A percentile compares a stretch with the other conserved stretches of the same genome.
phyloP scores from a whole-genome alignment of 2,888 invertebrate species.

The Ormia ochracea region DNA sequence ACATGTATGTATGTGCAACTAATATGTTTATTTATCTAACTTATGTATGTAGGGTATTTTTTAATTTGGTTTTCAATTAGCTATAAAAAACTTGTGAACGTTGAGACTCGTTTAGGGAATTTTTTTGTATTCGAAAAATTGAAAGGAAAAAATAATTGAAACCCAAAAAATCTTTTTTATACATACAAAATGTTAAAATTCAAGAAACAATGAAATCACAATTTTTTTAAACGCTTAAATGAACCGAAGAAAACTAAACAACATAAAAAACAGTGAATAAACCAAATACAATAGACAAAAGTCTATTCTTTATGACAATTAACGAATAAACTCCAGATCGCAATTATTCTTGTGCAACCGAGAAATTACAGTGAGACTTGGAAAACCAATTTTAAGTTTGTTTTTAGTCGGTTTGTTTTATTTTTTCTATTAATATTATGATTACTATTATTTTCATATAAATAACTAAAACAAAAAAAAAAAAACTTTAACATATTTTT shows the following conservation, averaged over 20 bases:
- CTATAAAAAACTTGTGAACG: slow-evolving; percentile 66
- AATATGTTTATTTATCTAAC: not conserved
- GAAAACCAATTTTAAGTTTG: slow-evolving; percentile 5
- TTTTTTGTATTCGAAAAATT: slow-evolving; percentile 66
- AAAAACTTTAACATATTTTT: slow-evolving; percentile 64
- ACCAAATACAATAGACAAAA: slow-evolving; percentile 21
- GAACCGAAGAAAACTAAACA: slow-evolving; percentile 7
- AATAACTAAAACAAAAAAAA: slow-evolving; percentile 32
- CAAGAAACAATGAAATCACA: slow-evolving; percentile 34
- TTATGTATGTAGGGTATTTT: slow-evolving; percentile 37
- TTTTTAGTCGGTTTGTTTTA: not conserved
- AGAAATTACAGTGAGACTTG: slow-evolving; percentile 64
- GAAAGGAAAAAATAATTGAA: slow-evolving; percentile 53
- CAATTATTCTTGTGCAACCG: slow-evolving; percentile 47
- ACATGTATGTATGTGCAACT: slow-evolving; percentile 4
- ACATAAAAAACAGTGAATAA: not conserved
- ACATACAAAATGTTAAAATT: slow-evolving; percentile 3
- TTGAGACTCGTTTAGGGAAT: slow-evolving; percentile 76
- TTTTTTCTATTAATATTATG: not conserved
- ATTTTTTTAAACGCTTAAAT: slow-evolving; percentile 40
- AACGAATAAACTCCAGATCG: slow-evolving; percentile 22
- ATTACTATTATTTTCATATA: slow-evolving; percentile 15
- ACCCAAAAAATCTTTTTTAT: slow-evolving; percentile 40
- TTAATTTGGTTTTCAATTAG: slow-evolving; percentile 54
- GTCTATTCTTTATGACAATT: slow-evolving; percentile 20